Conservation (phyloP, 1,140 invertebrate genomes). For the Drosophila oshimai region DNA sequence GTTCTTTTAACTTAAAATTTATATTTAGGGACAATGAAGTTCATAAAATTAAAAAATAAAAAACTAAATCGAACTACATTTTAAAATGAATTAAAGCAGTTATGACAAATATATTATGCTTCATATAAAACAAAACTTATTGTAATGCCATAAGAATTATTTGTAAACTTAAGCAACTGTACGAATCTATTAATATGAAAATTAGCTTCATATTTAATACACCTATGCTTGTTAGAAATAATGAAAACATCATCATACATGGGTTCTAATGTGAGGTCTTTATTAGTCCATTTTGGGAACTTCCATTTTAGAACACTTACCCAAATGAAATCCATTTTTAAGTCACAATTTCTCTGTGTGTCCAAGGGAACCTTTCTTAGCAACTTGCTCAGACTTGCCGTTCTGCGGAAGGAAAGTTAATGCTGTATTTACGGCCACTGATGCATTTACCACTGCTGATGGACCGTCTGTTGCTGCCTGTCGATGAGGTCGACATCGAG, state of each 20-base stretch:
- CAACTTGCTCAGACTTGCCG: slow-evolving; percentile 16
- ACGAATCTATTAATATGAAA: no score
- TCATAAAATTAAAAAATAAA: no score
- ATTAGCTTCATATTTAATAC: no score
- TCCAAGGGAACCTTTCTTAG: background rate
- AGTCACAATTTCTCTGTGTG: slow-evolving; percentile 6
- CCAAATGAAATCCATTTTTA: background rate
- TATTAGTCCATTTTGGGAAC: background rate
- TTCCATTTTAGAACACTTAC: background rate
- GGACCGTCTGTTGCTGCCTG: slow-evolving; percentile 10
- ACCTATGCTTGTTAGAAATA: no score
- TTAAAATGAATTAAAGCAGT: no score
- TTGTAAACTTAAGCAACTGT: no score
- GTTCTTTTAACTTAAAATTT: no score
- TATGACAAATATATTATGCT: no score
- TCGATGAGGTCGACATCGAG: slow-evolving; percentile 37
- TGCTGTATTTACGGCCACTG: slow-evolving; percentile 18
- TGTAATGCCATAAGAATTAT: background rate
- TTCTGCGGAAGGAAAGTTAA: slow-evolving; percentile 27
- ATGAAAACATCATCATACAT: no score
- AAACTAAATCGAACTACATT: no score
- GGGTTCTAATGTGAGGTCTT: no score
- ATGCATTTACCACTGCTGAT: slow-evolving; percentile 18
- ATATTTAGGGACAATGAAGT: no score
- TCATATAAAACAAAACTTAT: background rate